Conservation (phyloP, 2,888 invertebrate genomes). For the Tyria jacobaeae region DNA sequence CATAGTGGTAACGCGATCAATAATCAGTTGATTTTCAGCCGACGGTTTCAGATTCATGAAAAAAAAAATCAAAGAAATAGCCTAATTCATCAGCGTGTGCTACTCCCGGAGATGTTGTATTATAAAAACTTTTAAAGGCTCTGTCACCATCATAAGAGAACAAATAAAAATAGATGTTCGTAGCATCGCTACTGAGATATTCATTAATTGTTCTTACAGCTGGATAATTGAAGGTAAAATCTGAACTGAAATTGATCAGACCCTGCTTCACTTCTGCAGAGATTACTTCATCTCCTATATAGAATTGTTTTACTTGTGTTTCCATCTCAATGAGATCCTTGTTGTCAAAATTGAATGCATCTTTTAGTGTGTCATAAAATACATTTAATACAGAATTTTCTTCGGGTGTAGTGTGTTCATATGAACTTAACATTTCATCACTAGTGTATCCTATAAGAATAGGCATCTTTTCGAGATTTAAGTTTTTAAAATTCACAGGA, state of each 20-base stretch:
- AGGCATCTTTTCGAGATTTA: constrained; percentile 45
- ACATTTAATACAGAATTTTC: constrained; percentile 32
- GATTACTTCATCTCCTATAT: constrained; percentile 58
- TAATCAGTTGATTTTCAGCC: constrained; percentile 54
- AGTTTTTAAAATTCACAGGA: constrained; percentile 47
- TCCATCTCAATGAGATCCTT: constrained; percentile 47
- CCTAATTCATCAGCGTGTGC: constrained; percentile 61
- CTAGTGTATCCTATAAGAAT: constrained; percentile 57
- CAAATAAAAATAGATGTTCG: constrained; percentile 59
- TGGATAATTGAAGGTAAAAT: constrained; percentile 56
- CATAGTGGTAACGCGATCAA: constrained; percentile 60
- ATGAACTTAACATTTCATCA: constrained; percentile 44
- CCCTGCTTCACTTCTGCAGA: constrained; percentile 45
- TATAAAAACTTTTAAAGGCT: constrained; percentile 56
- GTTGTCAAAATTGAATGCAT: constrained; percentile 49
- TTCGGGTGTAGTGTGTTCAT: constrained; percentile 33
- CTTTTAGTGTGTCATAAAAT: constrained; percentile 36
- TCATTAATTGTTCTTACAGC: constrained; percentile 52
- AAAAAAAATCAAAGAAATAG: constrained; percentile 60
- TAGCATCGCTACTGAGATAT: constrained; percentile 54
- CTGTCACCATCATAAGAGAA: constrained; percentile 65
- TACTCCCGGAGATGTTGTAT: constrained; percentile 53
- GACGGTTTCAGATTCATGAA: constrained; percentile 46
- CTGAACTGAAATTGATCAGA: constrained; percentile 59
- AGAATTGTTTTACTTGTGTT: constrained; percentile 59